These are phyloP conservation scores for Hemicrepidius hirtus DNA, from an alignment of 2,888 invertebrate genomes.

Conservation along the genomic window DNA sequence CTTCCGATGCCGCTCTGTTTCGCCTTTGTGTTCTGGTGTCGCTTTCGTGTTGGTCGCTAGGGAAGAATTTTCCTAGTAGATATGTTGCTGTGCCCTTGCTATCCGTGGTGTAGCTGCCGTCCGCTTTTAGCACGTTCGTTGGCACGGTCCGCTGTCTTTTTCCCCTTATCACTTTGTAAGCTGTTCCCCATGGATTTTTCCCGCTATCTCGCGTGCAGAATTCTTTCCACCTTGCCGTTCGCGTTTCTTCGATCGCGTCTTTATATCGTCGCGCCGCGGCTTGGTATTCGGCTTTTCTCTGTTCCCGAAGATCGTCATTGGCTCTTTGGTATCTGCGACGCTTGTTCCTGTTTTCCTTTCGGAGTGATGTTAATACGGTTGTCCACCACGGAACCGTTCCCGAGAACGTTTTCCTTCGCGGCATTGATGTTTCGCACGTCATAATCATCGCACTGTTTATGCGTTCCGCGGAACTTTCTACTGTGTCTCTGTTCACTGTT, in stretches of 20 bases:
- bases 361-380: too few relatives aligned
- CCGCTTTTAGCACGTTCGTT: neutral
- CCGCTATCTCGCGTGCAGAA: neutral
- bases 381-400: too few relatives aligned
- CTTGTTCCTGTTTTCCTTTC: too few relatives aligned
- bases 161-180: too few relatives aligned
- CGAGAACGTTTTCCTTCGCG: too few relatives aligned
- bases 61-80: neutral
- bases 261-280: neutral
- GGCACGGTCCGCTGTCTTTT: neutral
- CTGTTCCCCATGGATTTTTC: neutral
- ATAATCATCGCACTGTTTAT: too few relatives aligned
- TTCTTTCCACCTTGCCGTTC: neutral
- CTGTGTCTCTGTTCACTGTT: too few relatives aligned
- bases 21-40: neutral
- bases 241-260: neutral
- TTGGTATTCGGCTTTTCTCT: too few relatives aligned
- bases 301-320: too few relatives aligned
- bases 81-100: neutral
- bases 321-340: too few relatives aligned
- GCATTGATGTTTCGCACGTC: too few relatives aligned
- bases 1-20: neutral
- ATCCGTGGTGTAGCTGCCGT: neutral
- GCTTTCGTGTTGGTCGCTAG: neutral
- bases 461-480: too few relatives aligned